Conservation (phyloP, 2,113 vertebrate genomes). For the Heptranchias perlo region DNA sequence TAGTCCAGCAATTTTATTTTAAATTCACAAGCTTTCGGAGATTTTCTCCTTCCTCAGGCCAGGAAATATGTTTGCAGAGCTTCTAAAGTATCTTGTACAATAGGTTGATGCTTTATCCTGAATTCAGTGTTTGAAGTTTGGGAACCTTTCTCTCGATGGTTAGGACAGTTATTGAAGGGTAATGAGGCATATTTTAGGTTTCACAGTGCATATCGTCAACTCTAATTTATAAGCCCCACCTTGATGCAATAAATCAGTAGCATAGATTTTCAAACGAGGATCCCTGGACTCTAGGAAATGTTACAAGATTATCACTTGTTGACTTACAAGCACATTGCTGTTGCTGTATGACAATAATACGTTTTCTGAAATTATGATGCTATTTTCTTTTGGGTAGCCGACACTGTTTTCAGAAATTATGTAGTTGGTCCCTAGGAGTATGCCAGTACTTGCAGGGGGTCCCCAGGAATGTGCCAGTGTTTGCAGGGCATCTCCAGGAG, state of each 20-base stretch:
- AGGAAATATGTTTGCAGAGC: background rate
- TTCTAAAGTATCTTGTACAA: too few relatives aligned
- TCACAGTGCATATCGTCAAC: background rate
- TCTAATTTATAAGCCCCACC: background rate
- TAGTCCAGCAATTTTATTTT: too few relatives aligned
- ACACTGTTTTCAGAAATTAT: too few relatives aligned
- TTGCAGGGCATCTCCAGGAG: too few relatives aligned
- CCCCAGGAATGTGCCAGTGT: too few relatives aligned
- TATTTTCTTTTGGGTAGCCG: background rate
- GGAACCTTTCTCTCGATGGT: background rate
- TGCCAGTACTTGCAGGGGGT: too few relatives aligned
- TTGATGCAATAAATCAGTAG: background rate
- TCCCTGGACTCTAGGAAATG: background rate
- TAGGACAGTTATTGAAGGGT: background rate
- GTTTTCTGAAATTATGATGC: background rate
- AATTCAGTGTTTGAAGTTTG: background rate
- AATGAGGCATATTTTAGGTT: background rate
- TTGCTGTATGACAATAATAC: background rate
- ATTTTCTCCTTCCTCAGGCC: too few relatives aligned
- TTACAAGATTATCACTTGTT: background rate
- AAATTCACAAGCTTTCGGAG: too few relatives aligned
- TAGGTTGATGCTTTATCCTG: background rate
- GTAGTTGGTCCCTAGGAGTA: too few relatives aligned
- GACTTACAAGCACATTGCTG: background rate
- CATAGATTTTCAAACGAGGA: background rate